phyloP scores from a whole-genome alignment of 2,888 invertebrate species.

The Epinotia ramella region DNA sequence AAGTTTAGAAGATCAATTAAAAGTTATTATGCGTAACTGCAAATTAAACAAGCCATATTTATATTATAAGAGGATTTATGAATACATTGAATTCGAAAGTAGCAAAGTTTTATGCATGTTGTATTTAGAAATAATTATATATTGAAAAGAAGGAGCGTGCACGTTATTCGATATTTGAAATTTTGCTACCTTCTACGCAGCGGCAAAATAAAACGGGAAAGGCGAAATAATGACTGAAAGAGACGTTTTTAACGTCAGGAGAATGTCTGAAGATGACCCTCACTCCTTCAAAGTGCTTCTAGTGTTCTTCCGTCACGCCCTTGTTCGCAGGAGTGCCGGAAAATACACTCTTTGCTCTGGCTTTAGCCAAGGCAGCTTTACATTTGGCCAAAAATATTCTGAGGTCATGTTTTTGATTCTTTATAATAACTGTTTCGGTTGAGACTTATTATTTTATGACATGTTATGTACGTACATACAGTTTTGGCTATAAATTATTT shows the following conservation, averaged over 20 bases:
- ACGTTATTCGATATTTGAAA: not conserved
- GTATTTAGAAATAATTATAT: not conserved
- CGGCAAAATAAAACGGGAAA: not conserved
- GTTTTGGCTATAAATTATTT: no score
- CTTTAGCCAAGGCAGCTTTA: not conserved
- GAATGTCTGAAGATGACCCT: constrained; percentile 8
- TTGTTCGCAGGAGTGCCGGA: constrained; percentile 22
- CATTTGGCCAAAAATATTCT: not conserved
- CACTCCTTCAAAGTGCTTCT: constrained; percentile 19
- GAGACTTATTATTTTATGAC: no score
- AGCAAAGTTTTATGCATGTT: no score
- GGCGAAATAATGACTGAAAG: constrained; percentile 3
- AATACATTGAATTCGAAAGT: no score
- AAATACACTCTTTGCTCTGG: constrained; percentile 16
- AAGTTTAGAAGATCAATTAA: no score
- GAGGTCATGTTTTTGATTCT: not conserved
- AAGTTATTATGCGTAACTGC: no score
- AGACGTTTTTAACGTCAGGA: constrained; percentile 1
- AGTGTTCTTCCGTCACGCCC: constrained; percentile 10
- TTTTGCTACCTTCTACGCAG: not conserved
- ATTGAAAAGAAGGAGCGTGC: not conserved
- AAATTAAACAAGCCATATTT: no score
- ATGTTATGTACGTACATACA: no score
- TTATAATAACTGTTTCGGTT: not conserved
- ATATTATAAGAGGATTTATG: no score